Evolutionary conservation across 2,113 vertebrate genomes (phyloP).

Genomic region (Hippocampus guttulatus): DNA sequence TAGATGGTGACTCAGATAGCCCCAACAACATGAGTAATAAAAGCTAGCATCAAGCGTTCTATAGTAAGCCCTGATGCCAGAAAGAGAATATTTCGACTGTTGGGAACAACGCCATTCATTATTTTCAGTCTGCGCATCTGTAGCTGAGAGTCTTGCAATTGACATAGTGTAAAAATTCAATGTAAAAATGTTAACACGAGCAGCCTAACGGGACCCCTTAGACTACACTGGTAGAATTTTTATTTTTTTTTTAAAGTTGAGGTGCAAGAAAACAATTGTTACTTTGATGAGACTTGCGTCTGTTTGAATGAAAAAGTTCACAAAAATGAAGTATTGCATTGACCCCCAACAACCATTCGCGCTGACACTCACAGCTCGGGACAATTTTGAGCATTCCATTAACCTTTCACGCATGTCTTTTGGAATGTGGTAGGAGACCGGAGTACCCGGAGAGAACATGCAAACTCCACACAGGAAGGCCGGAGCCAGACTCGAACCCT

Average conservation of each 20-base stretch:
- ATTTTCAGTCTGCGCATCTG: constrained; percentile 11
- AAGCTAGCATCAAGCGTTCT: constrained; percentile 25
- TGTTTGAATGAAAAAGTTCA: neutral
- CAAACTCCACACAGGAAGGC: no score
- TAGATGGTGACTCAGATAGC: constrained; percentile 25
- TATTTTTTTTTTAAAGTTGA: no score
- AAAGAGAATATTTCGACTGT: constrained; percentile 12
- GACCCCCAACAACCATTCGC: no score
- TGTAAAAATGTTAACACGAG: constrained; percentile 3
- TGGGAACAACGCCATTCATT: constrained; percentile 40
- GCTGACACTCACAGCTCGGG: no score
- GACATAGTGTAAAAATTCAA: constrained; percentile 6
- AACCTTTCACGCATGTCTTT: no score
- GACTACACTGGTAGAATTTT: no score
- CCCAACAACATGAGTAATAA: constrained; percentile 46
- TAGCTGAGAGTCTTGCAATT: neutral
- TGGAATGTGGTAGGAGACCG: no score
- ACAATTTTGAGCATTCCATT: no score
- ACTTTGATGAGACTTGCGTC: neutral
- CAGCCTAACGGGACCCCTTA: neutral
- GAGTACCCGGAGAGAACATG: no score
- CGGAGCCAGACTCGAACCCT: no score
- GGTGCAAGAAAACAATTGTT: neutral
- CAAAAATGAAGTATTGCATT: no score
- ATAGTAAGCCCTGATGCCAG: constrained; percentile 18